Conservation (phyloP, 2,797 vertebrate species). For the Odontamblyopus lacepedii region DNA sequence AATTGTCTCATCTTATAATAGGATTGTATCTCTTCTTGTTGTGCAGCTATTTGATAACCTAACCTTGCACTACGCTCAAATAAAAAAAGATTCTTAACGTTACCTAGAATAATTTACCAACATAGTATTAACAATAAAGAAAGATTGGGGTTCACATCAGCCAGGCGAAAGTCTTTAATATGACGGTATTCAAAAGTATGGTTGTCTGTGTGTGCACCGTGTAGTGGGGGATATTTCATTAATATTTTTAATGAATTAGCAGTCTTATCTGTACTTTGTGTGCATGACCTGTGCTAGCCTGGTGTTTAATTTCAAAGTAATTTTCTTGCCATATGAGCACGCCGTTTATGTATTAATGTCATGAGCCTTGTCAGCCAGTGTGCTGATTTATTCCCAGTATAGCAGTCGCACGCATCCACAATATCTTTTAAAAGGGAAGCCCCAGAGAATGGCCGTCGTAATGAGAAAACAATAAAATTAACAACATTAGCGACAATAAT, state of each 20-base stretch:
- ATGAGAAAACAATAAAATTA: constrained; percentile 77
- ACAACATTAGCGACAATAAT: constrained; percentile 77
- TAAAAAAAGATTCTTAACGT: no score
- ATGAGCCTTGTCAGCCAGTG: constrained; percentile 67
- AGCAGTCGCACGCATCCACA: constrained; percentile 67
- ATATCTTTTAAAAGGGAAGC: constrained; percentile 67
- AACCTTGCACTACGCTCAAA: no score
- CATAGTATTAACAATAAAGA: constrained; percentile 60
- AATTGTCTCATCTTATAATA: no score
- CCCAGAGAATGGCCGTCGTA: constrained; percentile 65
- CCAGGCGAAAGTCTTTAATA: constrained; percentile 68
- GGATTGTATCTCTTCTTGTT: no score
- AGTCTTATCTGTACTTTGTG: constrained; percentile 73
- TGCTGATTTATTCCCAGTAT: constrained; percentile 66
- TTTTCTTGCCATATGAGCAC: constrained; percentile 75
- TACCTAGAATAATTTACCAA: no score
- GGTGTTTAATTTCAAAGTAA: constrained; percentile 82
- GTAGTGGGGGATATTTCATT: constrained; percentile 75
- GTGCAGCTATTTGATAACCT: no score
- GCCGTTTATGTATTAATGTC: constrained; percentile 76
- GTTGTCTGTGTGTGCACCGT: constrained; percentile 44
- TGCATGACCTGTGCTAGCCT: constrained; percentile 73
- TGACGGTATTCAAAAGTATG: constrained; percentile 65
- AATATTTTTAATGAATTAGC: constrained; percentile 82
- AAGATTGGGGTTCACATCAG: constrained; percentile 64